Evolutionary conservation across 2,888 invertebrate species (phyloP).

Genomic region (Deroplatys truncata): DNA sequence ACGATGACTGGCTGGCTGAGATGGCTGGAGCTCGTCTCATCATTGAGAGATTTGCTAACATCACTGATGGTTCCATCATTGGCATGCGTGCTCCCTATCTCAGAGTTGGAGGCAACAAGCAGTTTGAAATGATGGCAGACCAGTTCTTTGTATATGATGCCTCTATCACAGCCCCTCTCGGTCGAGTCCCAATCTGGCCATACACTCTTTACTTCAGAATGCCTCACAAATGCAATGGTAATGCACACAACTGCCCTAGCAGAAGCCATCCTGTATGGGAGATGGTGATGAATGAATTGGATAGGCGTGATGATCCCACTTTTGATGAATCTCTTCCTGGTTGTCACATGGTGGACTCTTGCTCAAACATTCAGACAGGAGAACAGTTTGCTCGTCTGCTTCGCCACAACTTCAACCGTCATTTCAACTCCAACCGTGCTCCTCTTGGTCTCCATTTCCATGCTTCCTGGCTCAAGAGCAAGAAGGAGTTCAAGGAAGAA

Average conservation of each 20-base stretch:
- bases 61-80: constrained; percentile 86
- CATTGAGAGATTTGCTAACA: constrained; percentile 84
- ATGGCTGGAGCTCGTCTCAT: constrained; percentile 89
- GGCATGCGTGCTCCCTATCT: constrained; percentile 85
- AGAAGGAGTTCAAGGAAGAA: constrained; percentile 88
- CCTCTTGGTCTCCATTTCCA: constrained; percentile 91
- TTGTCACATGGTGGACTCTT: constrained; percentile 93
- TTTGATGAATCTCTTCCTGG: constrained; percentile 91
- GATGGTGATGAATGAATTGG: constrained; percentile 93
- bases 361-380: constrained; percentile 86
- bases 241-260: constrained; percentile 84
- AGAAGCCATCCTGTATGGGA: constrained; percentile 90
- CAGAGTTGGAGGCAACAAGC: constrained; percentile 88
- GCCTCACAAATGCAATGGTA: constrained; percentile 93
- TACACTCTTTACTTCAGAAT: constrained; percentile 95
- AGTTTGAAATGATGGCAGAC: constrained; percentile 96
- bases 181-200: constrained; percentile 92
- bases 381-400: constrained; percentile 86
- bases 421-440: constrained; percentile 88
- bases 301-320: constrained; percentile 88
- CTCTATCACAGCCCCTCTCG: constrained; percentile 84
- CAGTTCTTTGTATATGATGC: constrained; percentile 94
- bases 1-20: constrained; percentile 91
- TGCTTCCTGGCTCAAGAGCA: constrained; percentile 91
- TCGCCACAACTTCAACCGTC: constrained; percentile 91